Conservation (phyloP, 2,113 vertebrate genomes). For the Semicossyphus pulcher region DNA sequence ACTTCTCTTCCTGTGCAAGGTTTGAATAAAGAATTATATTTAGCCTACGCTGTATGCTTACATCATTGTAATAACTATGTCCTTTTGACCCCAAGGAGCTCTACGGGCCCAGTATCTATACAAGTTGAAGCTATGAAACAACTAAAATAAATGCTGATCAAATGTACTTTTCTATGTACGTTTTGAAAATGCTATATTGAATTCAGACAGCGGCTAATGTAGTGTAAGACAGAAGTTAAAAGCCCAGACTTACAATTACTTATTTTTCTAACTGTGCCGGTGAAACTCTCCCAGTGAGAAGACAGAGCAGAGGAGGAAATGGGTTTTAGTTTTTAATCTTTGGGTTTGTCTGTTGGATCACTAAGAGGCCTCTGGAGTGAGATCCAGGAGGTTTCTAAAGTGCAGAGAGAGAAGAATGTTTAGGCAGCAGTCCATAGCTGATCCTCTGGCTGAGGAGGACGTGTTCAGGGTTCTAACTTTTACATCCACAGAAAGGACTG, state of each 20-base stretch:
- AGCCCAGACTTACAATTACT: background rate
- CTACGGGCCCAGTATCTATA: background rate
- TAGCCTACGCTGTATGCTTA: background rate
- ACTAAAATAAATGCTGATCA: background rate
- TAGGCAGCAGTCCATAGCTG: background rate
- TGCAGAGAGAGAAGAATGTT: constrained; percentile 12
- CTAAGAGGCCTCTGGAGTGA: constrained; percentile 17
- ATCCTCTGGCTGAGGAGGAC: background rate
- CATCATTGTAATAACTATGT: background rate
- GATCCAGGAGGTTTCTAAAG: constrained; percentile 14
- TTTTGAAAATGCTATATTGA: background rate
- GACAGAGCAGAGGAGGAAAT: constrained; percentile 1
- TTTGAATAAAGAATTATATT: background rate
- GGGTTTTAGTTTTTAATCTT: constrained; percentile 24
- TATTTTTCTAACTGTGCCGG: background rate
- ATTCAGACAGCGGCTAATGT: background rate
- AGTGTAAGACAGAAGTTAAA: too few species aligned
- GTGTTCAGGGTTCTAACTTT: constrained; percentile 6
- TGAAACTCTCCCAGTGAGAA: background rate
- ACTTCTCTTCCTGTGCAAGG: too few species aligned
- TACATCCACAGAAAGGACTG: background rate
- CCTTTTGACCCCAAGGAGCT: background rate
- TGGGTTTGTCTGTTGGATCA: background rate
- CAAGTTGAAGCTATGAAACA: background rate
- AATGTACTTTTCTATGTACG: too few species aligned